Percentiles rank a stretch among this genome's conserved stretches.
phyloP scores from a whole-genome alignment of 2,888 invertebrate species.

The Agrotis ipsilon region DNA sequence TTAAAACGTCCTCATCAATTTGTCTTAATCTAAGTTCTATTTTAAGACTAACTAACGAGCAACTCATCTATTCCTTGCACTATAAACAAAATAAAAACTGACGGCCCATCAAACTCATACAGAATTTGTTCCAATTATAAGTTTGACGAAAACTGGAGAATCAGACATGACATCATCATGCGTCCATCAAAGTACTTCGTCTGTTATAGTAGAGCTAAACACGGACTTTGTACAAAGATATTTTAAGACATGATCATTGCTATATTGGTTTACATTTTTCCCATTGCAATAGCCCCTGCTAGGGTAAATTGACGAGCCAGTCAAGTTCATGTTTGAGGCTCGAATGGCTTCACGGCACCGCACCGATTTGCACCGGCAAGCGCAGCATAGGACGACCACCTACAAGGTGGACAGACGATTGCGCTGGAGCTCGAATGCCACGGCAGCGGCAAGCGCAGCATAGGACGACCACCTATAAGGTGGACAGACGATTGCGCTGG shows the following conservation, averaged over 20 bases:
- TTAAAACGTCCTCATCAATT: conserved; percentile 53
- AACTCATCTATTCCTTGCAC: conserved; percentile 13
- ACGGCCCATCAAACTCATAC: conserved; percentile 11
- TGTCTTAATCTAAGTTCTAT: conserved; percentile 43
- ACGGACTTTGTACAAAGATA: conserved; percentile 16
- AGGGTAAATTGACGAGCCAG: too few relatives aligned
- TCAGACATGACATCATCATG: conserved; percentile 38
- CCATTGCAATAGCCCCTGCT: too few relatives aligned
- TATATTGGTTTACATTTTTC: too few relatives aligned
- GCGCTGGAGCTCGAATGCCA: too few relatives aligned
- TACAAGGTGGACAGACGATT: too few relatives aligned
- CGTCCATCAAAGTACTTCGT: conserved; percentile 3
- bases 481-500: too few relatives aligned
- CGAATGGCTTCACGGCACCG: too few relatives aligned
- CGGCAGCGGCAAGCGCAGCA: too few relatives aligned
- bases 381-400: too few relatives aligned
- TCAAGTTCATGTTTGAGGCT: too few relatives aligned
- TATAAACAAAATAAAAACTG: conserved; percentile 8
- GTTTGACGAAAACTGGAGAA: conserved; percentile 14
- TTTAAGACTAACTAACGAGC: conserved; percentile 27
- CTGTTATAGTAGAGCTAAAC: conserved; percentile 4
- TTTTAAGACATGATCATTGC: conserved; percentile 21
- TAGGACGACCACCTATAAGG: too few relatives aligned
- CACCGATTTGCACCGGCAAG: too few relatives aligned
- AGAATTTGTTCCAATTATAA: conserved; percentile 22